Evolutionary conservation across 2,888 invertebrate genomes (phyloP), one percentile per base, ranked within the genome.

Genomic region (Folsomia manolachei): DNA sequence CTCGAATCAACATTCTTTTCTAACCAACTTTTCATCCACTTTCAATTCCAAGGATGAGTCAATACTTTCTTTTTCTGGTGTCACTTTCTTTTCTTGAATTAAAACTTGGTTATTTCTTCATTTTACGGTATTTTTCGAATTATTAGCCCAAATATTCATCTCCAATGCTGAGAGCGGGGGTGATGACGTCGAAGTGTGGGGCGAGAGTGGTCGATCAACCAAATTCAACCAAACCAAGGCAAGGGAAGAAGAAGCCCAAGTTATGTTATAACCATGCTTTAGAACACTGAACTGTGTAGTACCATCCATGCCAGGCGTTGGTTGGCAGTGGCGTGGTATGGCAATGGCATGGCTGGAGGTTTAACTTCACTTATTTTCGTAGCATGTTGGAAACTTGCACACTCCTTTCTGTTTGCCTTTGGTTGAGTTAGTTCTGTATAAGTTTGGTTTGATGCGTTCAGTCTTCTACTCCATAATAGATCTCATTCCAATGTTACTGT

Each of bases 101-200:
- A 2, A 25, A 27, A 61, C 56, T 21, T 23, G 18, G 26, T 53
- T 24, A 24, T 25, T 25, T 51, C n/a, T 27, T 11, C 25, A 21
- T n/a, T 65, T 69, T 63, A 39, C 2, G 64, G 23, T 65, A 74
- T 66, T 68, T 71, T 74, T 62, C 56, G 60, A 73, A 74, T 74
- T 74, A 69, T 71, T 51, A 63, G 26, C 1, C 56, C 63, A 64
- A 75, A 75, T 75, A 75, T 75, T 75, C 75, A 73, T 56, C 56
- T 23, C 14, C 25, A 67, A 60, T 71, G 52, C 11, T 64, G 39
- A 27, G 23, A 62, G 60, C 65, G 26, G 25, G 62, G n/a, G n/a
- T n/a, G n/a, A n/a, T n/a, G n/a, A n/a, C 21, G 11, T 25, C 71
- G 72, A 75, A 71, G 72, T 75, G 63, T 61, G 19, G 56, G 70